phyloP scores from a whole-genome alignment of 2,113 vertebrate species.

The Nipponia nippon region DNA sequence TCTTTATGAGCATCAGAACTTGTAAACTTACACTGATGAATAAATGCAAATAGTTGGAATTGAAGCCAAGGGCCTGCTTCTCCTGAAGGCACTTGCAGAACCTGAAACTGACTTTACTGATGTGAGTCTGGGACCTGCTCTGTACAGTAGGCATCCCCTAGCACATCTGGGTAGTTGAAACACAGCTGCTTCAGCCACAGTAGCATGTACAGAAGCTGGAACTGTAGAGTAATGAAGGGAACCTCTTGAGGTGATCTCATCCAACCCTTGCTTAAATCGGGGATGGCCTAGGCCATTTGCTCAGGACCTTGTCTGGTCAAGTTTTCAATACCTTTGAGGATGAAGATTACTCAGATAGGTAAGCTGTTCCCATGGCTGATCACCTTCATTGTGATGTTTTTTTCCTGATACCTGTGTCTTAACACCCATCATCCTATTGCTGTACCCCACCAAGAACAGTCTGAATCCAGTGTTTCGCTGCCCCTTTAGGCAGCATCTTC shows the following conservation, averaged over 20 bases:
- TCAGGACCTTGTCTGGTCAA: neutral
- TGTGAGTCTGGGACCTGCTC: neutral
- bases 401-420: neutral
- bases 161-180: neutral
- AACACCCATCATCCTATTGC: neutral
- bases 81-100: neutral
- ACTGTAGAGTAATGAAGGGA: neutral
- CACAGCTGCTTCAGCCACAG: neutral
- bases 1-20: neutral
- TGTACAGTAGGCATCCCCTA: neutral
- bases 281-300: neutral
- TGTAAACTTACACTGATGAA: neutral
- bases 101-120: neutral
- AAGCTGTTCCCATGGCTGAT: neutral
- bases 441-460: neutral
- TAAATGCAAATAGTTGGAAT: neutral
- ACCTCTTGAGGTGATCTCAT: neutral
- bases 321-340: neutral
- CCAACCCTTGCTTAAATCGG: neutral
- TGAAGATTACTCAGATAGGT: neutral
- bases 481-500: neutral
- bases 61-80: neutral
- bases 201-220: neutral
- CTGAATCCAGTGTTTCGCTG: rapidly evolving
- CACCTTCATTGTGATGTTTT: neutral